Conservation (phyloP, 2,797 vertebrate genomes). For the Sylvia borin region DNA sequence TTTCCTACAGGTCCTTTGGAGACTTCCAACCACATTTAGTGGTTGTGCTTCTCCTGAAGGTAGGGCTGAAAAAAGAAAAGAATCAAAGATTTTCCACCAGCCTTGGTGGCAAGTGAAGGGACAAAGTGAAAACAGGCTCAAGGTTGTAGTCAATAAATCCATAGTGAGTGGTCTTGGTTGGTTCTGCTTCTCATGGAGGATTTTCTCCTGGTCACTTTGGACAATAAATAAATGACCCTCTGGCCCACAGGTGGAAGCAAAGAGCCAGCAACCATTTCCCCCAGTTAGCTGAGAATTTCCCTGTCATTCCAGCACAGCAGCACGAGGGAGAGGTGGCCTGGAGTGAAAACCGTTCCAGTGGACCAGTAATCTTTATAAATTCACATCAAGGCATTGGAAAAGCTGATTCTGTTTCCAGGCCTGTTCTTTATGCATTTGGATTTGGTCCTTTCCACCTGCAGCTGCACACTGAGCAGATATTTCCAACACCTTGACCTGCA, state of each 20-base stretch:
- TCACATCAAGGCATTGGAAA: neutral
- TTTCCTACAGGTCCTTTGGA: neutral
- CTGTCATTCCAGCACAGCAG: neutral
- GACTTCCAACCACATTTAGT: neutral
- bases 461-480: neutral
- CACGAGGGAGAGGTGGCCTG: neutral
- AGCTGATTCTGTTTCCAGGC: neutral
- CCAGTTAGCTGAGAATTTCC: neutral
- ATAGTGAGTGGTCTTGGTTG: accelerated
- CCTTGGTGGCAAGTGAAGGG: neutral
- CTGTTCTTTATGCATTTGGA: neutral
- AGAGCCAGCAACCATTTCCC: accelerated
- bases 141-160: neutral
- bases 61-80: neutral
- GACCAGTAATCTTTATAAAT: neutral
- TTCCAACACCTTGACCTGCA: neutral
- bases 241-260: neutral
- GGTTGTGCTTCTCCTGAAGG: neutral
- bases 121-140: neutral
- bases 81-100: neutral
- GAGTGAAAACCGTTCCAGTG: neutral
- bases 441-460: neutral
- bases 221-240: neutral
- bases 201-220: neutral
- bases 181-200: neutral